These are phyloP conservation scores for Brachionus koreanus DNA, from an alignment of 1,140 invertebrate species.

Conservation along the genomic window DNA sequence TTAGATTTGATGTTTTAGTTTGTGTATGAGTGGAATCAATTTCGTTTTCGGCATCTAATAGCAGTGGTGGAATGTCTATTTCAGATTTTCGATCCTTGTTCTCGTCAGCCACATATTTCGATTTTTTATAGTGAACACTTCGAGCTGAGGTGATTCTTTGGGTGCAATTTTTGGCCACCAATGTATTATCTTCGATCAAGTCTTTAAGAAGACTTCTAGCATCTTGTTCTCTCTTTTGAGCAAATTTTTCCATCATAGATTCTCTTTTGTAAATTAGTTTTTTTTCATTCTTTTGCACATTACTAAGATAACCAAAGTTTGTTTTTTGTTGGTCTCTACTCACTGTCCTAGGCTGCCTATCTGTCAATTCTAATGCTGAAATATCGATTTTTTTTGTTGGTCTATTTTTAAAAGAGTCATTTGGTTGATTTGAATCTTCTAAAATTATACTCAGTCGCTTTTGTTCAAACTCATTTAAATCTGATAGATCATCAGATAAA, in stretches of 20 bases:
- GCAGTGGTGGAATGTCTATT: neutral
- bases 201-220: constrained; percentile 13
- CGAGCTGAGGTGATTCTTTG: neutral
- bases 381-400: neutral
- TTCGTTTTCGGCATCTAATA: neutral
- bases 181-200: neutral
- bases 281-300: neutral
- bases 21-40: neutral
- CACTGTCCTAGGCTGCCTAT: neutral
- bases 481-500: neutral
- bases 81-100: neutral
- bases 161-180: neutral
- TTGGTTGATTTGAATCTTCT: no score
- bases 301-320: neutral
- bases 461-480: neutral
- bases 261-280: constrained; percentile 1
- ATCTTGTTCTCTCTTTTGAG: neutral
- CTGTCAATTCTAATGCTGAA: neutral
- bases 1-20: neutral
- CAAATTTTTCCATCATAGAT: neutral
- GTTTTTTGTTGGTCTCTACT: neutral
- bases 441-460: neutral
- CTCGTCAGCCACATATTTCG: neutral
- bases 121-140: neutral
- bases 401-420: neutral